Evolutionary conservation across 2,888 invertebrate species (phyloP).

Genomic region (Ochropleura plecta): DNA sequence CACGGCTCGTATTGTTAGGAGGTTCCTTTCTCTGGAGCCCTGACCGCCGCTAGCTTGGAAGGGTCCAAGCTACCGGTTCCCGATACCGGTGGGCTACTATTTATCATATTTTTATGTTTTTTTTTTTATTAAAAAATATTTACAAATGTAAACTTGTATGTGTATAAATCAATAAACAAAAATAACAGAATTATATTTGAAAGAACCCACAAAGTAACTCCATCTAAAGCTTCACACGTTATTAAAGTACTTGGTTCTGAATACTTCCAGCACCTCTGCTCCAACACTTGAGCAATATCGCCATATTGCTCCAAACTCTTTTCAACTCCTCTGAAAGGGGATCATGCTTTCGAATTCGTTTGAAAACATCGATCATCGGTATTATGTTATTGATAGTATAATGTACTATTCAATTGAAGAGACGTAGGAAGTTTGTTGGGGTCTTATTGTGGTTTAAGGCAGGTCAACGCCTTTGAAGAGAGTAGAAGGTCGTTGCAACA

Average conservation of each 20-base stretch:
- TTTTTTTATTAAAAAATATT: no score
- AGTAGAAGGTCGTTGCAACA: no score
- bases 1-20: no score
- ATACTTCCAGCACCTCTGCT: conserved; percentile 15
- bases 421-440: conserved; percentile 1
- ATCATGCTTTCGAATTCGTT: conserved; percentile 31
- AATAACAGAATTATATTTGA: neutral
- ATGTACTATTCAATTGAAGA: neutral
- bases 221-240: neutral
- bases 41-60: no score
- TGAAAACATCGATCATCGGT: conserved; percentile 30
- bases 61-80: no score
- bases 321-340: conserved; percentile 37
- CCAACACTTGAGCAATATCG: conserved; percentile 27
- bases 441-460: no score
- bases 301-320: conserved; percentile 42
- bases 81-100: no score
- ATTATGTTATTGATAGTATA: conserved; percentile 9
- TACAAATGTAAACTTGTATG: no score
- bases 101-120: no score
- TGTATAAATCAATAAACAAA: no score
- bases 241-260: conserved; percentile 32
- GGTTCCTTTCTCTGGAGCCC: no score
- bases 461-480: no score
- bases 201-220: neutral